phyloP scores from a whole-genome alignment of 2,888 invertebrate genomes.

The Drosophila setosimentum region DNA sequence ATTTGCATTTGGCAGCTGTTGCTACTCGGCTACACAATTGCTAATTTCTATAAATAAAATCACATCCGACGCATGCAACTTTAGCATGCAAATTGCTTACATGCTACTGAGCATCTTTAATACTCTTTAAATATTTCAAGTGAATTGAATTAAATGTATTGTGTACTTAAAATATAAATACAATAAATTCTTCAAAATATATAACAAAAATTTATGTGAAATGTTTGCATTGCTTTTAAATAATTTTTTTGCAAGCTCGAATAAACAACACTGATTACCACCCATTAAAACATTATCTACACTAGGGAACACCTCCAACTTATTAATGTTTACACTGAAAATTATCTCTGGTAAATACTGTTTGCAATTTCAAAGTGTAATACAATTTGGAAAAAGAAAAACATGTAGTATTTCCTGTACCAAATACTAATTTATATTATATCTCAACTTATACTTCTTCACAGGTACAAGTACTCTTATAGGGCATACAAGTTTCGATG shows the following conservation, averaged over 20 bases:
- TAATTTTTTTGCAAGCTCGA: background rate
- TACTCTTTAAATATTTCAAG: background rate
- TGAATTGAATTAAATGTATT: background rate
- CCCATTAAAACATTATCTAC: background rate
- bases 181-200: background rate
- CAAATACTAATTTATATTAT: background rate
- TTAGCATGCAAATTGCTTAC: slow-evolving; percentile 31
- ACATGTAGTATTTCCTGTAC: background rate
- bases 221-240: background rate
- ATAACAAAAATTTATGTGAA: background rate
- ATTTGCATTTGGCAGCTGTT: slow-evolving; percentile 61
- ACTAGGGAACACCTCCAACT: background rate
- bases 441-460: background rate
- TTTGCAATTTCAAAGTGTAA: background rate
- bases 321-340: background rate
- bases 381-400: background rate
- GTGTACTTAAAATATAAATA: background rate
- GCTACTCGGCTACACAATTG: slow-evolving; percentile 57
- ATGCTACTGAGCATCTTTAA: background rate
- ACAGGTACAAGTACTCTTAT: background rate
- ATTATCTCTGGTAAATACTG: background rate
- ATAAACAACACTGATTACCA: background rate
- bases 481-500: slow-evolving; percentile 38
- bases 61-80: slow-evolving; percentile 49
- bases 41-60: slow-evolving; percentile 69